These are phyloP conservation scores for Aphelenchoides avenae DNA, from an alignment of 1,140 invertebrate species.

Conservation along the genomic window DNA sequence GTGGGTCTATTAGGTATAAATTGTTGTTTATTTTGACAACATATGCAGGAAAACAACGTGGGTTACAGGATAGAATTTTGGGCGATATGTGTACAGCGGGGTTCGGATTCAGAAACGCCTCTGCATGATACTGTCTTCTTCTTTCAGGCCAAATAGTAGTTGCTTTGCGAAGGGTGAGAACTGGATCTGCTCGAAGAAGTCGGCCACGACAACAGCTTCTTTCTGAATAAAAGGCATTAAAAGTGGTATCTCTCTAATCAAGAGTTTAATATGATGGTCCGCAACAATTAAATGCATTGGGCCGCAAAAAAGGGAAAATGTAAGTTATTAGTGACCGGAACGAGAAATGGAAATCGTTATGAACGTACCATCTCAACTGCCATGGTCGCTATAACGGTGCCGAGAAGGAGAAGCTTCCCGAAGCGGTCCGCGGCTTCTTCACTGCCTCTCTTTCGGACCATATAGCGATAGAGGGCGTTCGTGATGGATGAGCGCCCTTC, in stretches of 20 bases:
- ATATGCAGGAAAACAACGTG: neutral
- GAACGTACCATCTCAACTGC: constrained; percentile 57
- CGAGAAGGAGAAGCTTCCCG: constrained; percentile 48
- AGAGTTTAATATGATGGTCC: constrained; percentile 2
- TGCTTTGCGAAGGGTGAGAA: constrained; percentile 53
- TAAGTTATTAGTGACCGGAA: no score
- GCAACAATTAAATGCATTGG: no score
- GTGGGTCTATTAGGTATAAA: constrained; percentile 2
- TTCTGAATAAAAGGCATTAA: constrained; percentile 1
- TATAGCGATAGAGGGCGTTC: constrained; percentile 55
- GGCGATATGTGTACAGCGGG: constrained; percentile 1
- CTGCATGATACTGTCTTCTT: constrained; percentile 19
- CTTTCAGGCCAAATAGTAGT: constrained; percentile 48
- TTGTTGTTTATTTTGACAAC: constrained; percentile 3
- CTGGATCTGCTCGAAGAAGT: constrained; percentile 55
- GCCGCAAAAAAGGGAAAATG: no score
- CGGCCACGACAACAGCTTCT: constrained; percentile 57
- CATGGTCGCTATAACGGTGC: constrained; percentile 57
- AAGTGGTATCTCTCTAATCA: neutral
- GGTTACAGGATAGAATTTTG: no score
- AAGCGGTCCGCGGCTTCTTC: constrained; percentile 54
- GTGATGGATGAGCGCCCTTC: constrained; percentile 46
- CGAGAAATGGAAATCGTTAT: no score
- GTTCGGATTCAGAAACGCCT: neutral
- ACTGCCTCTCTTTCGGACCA: constrained; percentile 46